A percentile compares a stretch with the other conserved stretches of the same genome.
Evolutionary conservation across 2,797 vertebrate species (phyloP).

Genomic region (Delichon dasypus): DNA sequence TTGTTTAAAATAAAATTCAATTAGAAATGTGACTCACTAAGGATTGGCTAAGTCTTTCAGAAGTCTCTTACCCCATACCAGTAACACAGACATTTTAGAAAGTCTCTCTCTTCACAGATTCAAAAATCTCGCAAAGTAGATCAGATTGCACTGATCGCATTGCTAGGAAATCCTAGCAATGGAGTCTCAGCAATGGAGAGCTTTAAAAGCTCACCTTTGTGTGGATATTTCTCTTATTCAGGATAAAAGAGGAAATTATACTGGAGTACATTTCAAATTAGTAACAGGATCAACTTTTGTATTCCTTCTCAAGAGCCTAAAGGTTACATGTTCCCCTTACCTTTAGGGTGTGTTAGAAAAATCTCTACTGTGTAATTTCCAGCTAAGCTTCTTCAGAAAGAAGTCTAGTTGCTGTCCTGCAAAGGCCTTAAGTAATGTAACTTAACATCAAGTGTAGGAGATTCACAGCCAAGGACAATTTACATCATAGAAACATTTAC

Average conservation of each 20-base stretch:
- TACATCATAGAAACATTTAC: not conserved
- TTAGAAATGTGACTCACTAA: not conserved
- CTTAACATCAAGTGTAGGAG: not conserved
- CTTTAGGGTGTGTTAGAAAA: constrained; percentile 4
- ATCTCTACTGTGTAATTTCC: not conserved
- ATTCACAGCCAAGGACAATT: not conserved
- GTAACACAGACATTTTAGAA: not conserved
- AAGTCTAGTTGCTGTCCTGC: not conserved
- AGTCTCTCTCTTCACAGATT: not conserved
- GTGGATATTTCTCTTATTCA: not conserved
- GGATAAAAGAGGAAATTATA: not conserved
- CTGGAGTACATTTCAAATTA: not conserved
- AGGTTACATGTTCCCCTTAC: not conserved
- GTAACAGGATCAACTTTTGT: not conserved
- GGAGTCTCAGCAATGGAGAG: not conserved
- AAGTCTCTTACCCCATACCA: not conserved
- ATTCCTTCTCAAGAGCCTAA: not conserved
- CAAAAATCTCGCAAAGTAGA: not conserved
- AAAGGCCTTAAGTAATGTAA: not conserved
- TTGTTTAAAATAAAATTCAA: not conserved
- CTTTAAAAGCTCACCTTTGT: not conserved
- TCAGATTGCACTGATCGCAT: too few relatives aligned
- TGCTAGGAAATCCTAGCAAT: not conserved
- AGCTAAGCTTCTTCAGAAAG: not conserved
- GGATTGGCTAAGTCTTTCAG: not conserved